Conservation (phyloP, 23 tunicate genomes). For the Trididemnum nubilum region DNA sequence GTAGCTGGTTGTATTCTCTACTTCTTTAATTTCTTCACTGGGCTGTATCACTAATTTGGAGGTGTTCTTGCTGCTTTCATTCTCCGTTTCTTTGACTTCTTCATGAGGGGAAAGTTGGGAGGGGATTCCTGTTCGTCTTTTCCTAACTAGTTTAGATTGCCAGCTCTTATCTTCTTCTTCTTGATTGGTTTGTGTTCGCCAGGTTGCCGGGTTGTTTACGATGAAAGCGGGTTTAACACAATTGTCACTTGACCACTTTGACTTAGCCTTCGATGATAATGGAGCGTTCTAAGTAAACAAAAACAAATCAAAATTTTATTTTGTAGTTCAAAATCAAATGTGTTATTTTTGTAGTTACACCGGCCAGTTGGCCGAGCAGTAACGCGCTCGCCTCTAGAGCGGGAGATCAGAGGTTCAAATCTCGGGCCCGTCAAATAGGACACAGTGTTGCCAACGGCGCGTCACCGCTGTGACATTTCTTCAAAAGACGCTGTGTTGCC, state of each 20-base stretch:
- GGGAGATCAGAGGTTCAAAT: no score
- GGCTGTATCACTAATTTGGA: background rate
- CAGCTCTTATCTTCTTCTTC: background rate
- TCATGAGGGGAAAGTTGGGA: background rate
- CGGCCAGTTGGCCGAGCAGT: no score
- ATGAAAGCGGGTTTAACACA: conserved; percentile 2
- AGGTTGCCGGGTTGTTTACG: background rate
- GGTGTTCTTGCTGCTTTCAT: background rate
- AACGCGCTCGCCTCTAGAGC: no score
- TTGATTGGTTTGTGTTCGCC: background rate
- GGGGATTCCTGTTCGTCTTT: background rate
- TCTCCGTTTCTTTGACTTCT: background rate
- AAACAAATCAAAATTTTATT: no score
- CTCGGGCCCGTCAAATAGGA: no score
- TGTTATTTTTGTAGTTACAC: no score
- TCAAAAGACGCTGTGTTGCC: no score
- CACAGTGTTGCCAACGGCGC: no score
- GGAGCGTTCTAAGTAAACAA: background rate
- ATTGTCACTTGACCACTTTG: conserved; percentile 10
- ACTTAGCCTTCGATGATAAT: background rate
- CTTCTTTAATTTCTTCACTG: background rate
- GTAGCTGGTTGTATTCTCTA: background rate
- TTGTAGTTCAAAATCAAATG: no score
- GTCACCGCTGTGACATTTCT: no score
- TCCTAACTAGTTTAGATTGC: background rate